Base-by-base conservation (phyloP, 2,888 invertebrate genomes). In the Phyllotreta cruciferae region DNA sequence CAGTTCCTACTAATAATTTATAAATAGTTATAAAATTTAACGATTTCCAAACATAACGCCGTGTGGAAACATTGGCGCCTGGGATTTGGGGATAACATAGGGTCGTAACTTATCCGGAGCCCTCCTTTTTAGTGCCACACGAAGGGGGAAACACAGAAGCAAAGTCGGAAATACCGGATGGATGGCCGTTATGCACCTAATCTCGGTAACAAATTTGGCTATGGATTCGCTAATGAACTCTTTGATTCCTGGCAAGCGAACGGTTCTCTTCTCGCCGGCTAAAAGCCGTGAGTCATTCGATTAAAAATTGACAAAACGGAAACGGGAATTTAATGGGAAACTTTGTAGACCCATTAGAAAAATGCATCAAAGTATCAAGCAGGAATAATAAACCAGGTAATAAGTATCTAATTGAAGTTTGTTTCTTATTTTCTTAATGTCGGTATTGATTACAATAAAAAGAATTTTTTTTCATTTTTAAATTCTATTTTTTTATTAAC, bases 81-180 rank as follows among this genome's bases (percentile, higher is more conserved):
- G 41, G 34, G 49, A 58, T 58, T 58, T 50, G 50, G 11, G 50
- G 24, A 58, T 42, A 35, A 38, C 24, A 11, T 13, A 58, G 58
- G 58, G 58, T 58, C 58, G 58, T 58, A 58, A 58, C 50, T 58
- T 41, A 58, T 50, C 41, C 6, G n/a, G 50, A 24, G 24, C 58
- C 58, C 49, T 41, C 50, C 58, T 58, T 35, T 49, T 24, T 37
- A 56, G 36, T 47, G 47, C 44, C 35, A 49, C 42, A 42, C 37
- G 50, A n/a, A 24, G 58, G 58, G 58, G 58, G 49, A 58, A 42
- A 58, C 50, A 24, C 41, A 41, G 50, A 14, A 49, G 13, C 57
- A 24, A 37, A 44, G 35, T 58, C 50, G 58, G 58, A 58, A 58
- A 49, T 50, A 58, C 14, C 58, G 50, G 58, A 58, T 58, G 58